Conservation (phyloP, 2,888 invertebrate species). For the Incurvaria masculella region DNA sequence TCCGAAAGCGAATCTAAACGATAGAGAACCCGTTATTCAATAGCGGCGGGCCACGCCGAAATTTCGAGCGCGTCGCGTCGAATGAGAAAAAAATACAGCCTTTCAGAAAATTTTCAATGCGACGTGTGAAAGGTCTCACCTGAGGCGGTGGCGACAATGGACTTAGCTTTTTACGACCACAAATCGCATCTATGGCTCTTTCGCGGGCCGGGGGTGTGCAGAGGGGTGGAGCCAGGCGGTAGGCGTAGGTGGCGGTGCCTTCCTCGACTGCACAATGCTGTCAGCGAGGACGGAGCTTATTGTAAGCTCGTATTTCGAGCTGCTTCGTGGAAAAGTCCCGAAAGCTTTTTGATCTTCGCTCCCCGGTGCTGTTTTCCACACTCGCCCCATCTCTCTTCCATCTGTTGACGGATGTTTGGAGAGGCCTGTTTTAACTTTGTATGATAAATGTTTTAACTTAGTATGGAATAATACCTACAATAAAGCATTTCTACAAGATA, state of each 20-base stretch:
- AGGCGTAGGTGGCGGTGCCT: background rate
- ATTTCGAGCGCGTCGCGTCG: background rate
- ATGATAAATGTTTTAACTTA: too few relatives aligned
- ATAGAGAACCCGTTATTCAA: too few relatives aligned
- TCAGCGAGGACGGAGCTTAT: background rate
- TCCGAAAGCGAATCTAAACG: too few relatives aligned
- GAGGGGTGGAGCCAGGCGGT: too few relatives aligned
- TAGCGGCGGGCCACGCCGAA: too few relatives aligned
- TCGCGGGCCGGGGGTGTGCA: background rate
- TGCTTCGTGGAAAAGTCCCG: background rate
- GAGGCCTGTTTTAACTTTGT: too few relatives aligned
- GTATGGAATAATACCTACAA: too few relatives aligned
- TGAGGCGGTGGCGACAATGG: background rate
- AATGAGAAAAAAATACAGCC: background rate
- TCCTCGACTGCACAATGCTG: background rate
- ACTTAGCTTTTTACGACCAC: background rate
- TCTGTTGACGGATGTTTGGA: background rate
- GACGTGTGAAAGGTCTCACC: background rate
- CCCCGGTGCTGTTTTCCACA: too few relatives aligned
- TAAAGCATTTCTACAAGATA: too few relatives aligned
- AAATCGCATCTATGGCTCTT: background rate
- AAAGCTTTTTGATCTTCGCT: background rate
- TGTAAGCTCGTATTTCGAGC: background rate
- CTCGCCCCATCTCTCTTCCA: background rate
- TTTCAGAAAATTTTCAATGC: background rate